Conservation (phyloP, 2,888 invertebrate species). For the Chydorus sphaericus region DNA sequence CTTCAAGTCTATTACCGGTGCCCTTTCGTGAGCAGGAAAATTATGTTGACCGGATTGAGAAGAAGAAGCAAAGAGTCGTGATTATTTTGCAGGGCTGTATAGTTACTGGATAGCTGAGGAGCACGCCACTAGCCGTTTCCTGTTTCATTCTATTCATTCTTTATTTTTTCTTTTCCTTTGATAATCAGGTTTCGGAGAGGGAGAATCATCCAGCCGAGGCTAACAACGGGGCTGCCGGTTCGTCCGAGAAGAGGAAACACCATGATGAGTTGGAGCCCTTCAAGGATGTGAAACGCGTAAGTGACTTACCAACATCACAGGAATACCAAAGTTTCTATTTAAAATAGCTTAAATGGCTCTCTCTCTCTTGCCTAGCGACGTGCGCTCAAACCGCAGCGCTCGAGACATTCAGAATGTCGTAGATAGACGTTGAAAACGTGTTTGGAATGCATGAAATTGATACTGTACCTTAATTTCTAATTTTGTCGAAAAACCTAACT, state of each 20-base stretch:
- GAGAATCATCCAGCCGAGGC: constrained; percentile 7
- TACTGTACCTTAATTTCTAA: too few species aligned
- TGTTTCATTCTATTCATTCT: neutral
- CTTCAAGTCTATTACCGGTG: too few species aligned
- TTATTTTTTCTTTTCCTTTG: neutral
- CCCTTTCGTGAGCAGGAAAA: too few species aligned
- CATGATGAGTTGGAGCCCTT: constrained; percentile 3
- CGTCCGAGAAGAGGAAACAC: neutral
- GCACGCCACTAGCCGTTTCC: neutral
- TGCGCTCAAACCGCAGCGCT: too few species aligned
- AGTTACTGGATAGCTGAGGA: neutral
- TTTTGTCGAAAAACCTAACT: too few species aligned
- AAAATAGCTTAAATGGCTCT: too few species aligned
- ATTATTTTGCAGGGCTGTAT: neutral
- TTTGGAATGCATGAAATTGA: too few species aligned
- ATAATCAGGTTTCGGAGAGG: neutral
- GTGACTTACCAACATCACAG: too few species aligned
- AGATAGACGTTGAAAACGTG: too few species aligned
- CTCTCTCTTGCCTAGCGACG: too few species aligned
- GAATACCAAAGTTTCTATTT: too few species aligned
- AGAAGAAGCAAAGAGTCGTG: neutral
- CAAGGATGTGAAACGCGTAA: constrained; percentile 9
- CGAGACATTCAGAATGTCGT: too few species aligned
- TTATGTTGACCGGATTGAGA: neutral
- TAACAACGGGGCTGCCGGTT: neutral